Base-by-base conservation (phyloP, 2,888 invertebrate genomes). In the Polydrusus pterygomalis region DNA sequence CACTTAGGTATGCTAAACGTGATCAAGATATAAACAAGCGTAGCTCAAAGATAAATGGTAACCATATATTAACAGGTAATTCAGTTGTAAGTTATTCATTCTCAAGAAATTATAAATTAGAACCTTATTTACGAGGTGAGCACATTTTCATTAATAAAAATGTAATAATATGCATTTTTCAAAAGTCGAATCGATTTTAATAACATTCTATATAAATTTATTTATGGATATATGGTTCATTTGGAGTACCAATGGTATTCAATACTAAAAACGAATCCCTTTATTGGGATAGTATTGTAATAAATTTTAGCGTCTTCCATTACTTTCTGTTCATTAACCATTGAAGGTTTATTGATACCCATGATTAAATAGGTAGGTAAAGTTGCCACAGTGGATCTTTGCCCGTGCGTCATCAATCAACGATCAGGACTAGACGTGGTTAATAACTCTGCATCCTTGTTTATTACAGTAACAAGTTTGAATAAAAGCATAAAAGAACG, bases 51-150 rank as follows among this genome's bases (percentile, higher is more conserved):
- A 75, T 70, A 75, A 70, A 70, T 75, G 58, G 65, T 70, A 64
- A 70, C 69, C 75, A 75, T 70, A 70, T 70, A 75, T 75, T 75
- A 75, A 54, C 75, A 75, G 40, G 56, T 75, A 70, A 75, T 75
- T 75, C 70, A 75, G 75, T 70, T 75, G 75, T 75, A 70, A 68
- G 74, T 68, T 60, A 75, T 54, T 75, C 67, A 45, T 64, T 63
- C 43, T 45, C 40, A 38, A 62, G 75, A 49, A 70, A 60, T 70
- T 70, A 70, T 64, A 40, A 47, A 75, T 73, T 73, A 73, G 58
- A 73, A 47, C 10, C 34, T 43, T 64, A 75, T 75, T 75, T 75
- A 75, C 70, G 70, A 70, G 15, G 64, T 15, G 56, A 69, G 17
- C 58, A 25, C 49, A 65, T 62, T 70, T 70, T 60, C 60, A 65